Evolutionary conservation across 2,888 invertebrate genomes (phyloP).

Genomic region (Monochamus alternatus): DNA sequence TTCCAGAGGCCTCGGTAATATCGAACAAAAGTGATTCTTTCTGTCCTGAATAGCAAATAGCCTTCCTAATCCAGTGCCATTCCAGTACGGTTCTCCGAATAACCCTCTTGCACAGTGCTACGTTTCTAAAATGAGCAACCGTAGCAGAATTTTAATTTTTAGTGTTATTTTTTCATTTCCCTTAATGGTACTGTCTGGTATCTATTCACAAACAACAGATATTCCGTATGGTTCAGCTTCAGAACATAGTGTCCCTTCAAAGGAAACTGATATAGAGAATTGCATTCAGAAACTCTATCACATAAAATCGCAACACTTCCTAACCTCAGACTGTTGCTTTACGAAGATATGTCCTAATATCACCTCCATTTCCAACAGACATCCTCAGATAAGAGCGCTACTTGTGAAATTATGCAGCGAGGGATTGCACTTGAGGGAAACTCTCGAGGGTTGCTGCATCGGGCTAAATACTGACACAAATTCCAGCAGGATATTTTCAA

Average conservation of each 20-base stretch:
- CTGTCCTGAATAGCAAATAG: conserved; percentile 42
- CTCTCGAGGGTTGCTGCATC: conserved; percentile 37
- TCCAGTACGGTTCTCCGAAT: conserved; percentile 30
- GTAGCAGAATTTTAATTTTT: background rate
- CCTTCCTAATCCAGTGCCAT: conserved; percentile 46
- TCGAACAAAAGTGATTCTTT: conserved; percentile 43
- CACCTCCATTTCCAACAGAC: conserved; percentile 16
- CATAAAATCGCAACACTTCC: conserved; percentile 34
- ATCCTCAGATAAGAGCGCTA: conserved; percentile 28
- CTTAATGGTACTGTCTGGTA: background rate
- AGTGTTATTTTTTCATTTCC: background rate
- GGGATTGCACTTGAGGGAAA: conserved; percentile 35
- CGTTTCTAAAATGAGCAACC: conserved; percentile 13
- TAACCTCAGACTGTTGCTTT: conserved; percentile 46
- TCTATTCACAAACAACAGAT: background rate
- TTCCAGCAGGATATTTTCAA: conserved; percentile 27
- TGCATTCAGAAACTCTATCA: conserved; percentile 41
- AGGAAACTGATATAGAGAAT: conserved; percentile 15
- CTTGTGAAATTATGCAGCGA: conserved; percentile 45
- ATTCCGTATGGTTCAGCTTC: background rate
- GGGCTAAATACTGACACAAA: conserved; percentile 47
- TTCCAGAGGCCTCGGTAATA: conserved; percentile 34
- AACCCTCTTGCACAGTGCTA: conserved; percentile 19
- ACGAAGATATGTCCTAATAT: conserved; percentile 43
- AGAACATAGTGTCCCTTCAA: background rate